Conservation (phyloP, 2,888 invertebrate genomes). For the Agonopterix arenella region DNA sequence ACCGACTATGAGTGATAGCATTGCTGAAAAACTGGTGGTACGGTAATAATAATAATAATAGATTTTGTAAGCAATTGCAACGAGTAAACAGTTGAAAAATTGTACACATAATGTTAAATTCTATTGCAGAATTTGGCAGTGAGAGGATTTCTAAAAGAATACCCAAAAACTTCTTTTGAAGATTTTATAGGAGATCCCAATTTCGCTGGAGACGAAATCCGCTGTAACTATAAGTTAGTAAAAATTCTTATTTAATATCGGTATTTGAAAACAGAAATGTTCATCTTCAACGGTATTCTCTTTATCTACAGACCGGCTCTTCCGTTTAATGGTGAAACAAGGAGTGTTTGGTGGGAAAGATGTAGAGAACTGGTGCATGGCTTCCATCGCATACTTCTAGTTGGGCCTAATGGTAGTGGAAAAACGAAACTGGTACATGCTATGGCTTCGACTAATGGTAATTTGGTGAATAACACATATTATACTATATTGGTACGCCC, state of each 20-base stretch:
- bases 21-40: too few species aligned
- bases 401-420: conserved; percentile 43
- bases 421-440: conserved; percentile 39
- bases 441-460: conserved; percentile 47
- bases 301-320: conserved; percentile 23
- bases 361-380: conserved; percentile 35
- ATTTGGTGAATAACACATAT: background rate
- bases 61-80: too few species aligned
- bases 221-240: conserved; percentile 38
- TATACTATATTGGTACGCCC: too few species aligned
- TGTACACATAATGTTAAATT: too few species aligned
- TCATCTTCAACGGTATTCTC: too few species aligned
- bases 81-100: too few species aligned
- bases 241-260: background rate
- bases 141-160: conserved; percentile 37
- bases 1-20: too few species aligned
- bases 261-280: too few species aligned
- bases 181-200: conserved; percentile 54
- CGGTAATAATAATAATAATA: too few species aligned
- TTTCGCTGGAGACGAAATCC: conserved; percentile 47
- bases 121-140: conserved; percentile 31
- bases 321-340: conserved; percentile 40
- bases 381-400: conserved; percentile 34
- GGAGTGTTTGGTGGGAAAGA: conserved; percentile 51
- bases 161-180: conserved; percentile 32